Evolutionary conservation across 2,888 invertebrate genomes (phyloP).

Genomic region (Microctonus brassicae): DNA sequence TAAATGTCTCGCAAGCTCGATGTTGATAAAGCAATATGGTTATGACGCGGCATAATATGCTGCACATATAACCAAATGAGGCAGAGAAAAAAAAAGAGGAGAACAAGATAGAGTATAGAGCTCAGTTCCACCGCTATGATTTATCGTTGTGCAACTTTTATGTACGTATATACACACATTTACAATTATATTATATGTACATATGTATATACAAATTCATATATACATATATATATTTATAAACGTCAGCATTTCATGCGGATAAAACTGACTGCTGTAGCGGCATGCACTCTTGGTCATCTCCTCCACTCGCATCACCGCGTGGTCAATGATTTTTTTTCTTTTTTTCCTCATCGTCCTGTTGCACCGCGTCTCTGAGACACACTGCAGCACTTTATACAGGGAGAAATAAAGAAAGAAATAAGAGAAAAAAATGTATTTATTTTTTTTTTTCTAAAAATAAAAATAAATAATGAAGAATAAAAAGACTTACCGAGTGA

Average conservation of each 20-base stretch:
- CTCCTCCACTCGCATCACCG: slow-evolving; percentile 2
- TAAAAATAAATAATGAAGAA: background rate
- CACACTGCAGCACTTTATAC: background rate
- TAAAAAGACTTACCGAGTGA: background rate
- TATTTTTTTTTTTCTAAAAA: too few species aligned
- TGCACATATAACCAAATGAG: slow-evolving; percentile 28
- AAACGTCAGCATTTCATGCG: slow-evolving; percentile 15
- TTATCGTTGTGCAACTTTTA: slow-evolving; percentile 26
- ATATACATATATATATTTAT: slow-evolving; percentile 6
- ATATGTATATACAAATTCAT: background rate
- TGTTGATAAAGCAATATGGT: slow-evolving; percentile 38
- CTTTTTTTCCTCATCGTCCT: background rate
- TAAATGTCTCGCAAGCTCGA: slow-evolving; percentile 23
- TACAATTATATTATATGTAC: too few species aligned
- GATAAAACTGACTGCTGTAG: slow-evolving; percentile 14
- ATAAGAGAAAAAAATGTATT: background rate
- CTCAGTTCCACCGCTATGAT: slow-evolving; percentile 10
- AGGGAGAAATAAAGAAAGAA: background rate
- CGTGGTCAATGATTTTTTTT: slow-evolving; percentile 26
- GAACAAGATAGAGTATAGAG: background rate
- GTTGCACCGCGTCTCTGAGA: background rate
- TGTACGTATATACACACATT: too few species aligned
- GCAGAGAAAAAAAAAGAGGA: background rate
- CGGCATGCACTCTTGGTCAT: background rate
- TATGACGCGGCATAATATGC: slow-evolving; percentile 36